Conservation (phyloP, 2,888 invertebrate species). For the Drosophila meridiana region DNA sequence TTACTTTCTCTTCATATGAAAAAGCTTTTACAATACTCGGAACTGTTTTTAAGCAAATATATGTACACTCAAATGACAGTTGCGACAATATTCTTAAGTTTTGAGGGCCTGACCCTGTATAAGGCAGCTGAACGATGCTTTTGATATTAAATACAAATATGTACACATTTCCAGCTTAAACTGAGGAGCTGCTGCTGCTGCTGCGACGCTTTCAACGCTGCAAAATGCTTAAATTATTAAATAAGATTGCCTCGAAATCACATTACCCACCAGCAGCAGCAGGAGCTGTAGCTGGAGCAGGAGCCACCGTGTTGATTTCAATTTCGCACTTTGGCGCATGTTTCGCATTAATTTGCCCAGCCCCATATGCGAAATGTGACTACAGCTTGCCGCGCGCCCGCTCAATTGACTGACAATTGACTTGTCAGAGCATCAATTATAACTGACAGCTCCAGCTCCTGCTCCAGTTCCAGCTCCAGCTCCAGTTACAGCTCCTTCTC, state of each 20-base stretch:
- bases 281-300: neutral
- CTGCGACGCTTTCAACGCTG: neutral
- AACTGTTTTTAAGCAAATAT: neutral
- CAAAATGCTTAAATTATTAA: constrained; percentile 4
- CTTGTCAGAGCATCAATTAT: constrained; percentile 75
- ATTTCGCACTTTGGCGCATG: constrained; percentile 26
- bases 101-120: neutral
- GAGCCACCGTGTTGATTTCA: neutral
- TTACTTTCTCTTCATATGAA: neutral
- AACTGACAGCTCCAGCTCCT: constrained; percentile 56
- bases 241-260: neutral
- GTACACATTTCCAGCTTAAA: neutral
- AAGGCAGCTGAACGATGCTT: neutral
- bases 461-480: neutral
- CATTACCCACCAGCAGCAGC: constrained; percentile 5
- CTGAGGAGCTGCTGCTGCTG: neutral
- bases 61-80: neutral
- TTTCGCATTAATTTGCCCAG: constrained; percentile 32
- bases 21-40: neutral
- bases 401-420: constrained; percentile 74
- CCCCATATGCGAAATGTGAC: constrained; percentile 14
- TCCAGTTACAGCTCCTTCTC: neutral
- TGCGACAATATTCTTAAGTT: neutral
- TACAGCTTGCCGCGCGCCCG: neutral
- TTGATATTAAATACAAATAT: neutral